A percentile compares a stretch with the other conserved stretches of the same genome.
These are phyloP conservation scores for Actias luna DNA, from an alignment of 2,888 invertebrate species.

Conservation along the genomic window DNA sequence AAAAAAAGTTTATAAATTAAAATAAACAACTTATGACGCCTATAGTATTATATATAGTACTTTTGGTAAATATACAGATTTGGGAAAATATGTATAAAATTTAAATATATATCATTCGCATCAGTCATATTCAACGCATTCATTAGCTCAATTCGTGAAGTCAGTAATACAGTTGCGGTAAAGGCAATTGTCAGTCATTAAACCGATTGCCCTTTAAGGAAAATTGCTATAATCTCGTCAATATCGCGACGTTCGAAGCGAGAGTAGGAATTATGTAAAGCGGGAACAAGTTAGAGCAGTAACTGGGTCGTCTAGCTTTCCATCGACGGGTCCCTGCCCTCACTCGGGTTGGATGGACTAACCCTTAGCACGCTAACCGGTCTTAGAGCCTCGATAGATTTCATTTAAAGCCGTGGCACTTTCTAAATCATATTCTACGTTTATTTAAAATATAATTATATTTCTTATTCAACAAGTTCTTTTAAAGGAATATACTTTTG, in stretches of 20 bases:
- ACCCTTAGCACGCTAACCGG: slow-evolving; percentile 8
- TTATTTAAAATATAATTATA: neutral
- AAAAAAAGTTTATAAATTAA: too few species aligned
- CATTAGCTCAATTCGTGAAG: neutral
- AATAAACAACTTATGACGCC: too few species aligned
- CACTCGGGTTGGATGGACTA: slow-evolving; percentile 22
- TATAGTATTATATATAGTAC: too few species aligned
- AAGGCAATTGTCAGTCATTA: slow-evolving; percentile 2
- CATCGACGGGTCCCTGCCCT: slow-evolving; percentile 50
- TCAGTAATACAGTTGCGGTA: neutral
- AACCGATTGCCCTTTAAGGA: slow-evolving; percentile 9
- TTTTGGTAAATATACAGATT: too few species aligned
- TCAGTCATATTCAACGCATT: neutral
- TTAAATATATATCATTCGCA: too few species aligned
- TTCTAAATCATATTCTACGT: slow-evolving; percentile 4
- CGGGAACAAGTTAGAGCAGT: slow-evolving; percentile 29
- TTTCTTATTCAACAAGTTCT: neutral
- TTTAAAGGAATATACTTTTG: too few species aligned
- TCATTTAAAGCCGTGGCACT: neutral
- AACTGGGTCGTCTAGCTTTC: slow-evolving; percentile 71
- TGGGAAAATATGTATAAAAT: too few species aligned
- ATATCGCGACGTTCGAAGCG: slow-evolving; percentile 29
- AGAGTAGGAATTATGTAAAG: slow-evolving; percentile 53
- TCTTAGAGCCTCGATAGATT: slow-evolving; percentile 4
- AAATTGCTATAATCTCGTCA: slow-evolving; percentile 24